Evolutionary conservation across 2,888 invertebrate species (phyloP).

Genomic region (Drosophila barbarae): DNA sequence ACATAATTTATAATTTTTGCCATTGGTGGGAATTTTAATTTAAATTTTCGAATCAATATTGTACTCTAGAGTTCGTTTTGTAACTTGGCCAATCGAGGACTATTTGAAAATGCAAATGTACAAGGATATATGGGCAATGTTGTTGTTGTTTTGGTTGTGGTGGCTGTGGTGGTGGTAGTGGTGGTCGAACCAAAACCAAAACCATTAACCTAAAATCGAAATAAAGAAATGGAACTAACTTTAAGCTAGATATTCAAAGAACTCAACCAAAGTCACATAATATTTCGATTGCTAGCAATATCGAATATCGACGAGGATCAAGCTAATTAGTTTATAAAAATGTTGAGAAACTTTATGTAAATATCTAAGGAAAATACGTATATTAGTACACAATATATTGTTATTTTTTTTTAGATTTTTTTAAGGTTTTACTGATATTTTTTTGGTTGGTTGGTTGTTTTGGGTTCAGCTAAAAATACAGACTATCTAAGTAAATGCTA

Average conservation of each 20-base stretch:
- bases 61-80: neutral
- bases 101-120: conserved; percentile 34
- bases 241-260: conserved; percentile 34
- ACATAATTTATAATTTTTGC: conserved; percentile 45
- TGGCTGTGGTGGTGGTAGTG: neutral
- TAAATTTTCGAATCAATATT: conserved; percentile 3
- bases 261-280: conserved; percentile 29
- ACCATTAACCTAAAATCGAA: conserved; percentile 33
- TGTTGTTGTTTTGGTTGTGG: conserved; percentile 8
- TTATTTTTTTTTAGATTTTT: conserved; percentile 1
- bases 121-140: conserved; percentile 32
- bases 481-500: conserved; percentile 37
- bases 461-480: conserved; percentile 39
- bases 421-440: conserved; percentile 12
- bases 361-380: conserved; percentile 33
- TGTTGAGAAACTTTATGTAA: conserved; percentile 28
- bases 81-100: conserved; percentile 27
- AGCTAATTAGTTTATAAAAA: conserved; percentile 28
- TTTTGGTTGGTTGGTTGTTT: conserved; percentile 5
- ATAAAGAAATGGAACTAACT: conserved; percentile 25
- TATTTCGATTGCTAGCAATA: conserved; percentile 31
- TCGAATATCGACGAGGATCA: conserved; percentile 38
- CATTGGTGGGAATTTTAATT: conserved; percentile 30
- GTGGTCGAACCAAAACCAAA: conserved; percentile 23
- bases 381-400: conserved; percentile 16